phyloP scores from a whole-genome alignment of 2,888 invertebrate genomes.

The Hydraecia micacea region DNA sequence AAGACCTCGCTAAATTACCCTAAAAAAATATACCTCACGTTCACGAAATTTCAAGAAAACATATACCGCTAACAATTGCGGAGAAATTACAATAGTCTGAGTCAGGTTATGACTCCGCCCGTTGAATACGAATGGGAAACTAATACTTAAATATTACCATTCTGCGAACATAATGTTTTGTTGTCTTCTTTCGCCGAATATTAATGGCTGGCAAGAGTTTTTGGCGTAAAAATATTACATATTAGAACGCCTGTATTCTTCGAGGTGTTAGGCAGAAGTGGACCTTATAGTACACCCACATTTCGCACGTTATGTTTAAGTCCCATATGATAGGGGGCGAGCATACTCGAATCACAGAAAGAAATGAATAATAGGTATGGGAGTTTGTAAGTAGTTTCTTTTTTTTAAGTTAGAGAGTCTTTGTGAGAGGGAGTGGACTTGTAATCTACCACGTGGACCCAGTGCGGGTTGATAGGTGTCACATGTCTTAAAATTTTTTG shows the following conservation, averaged over 20 bases:
- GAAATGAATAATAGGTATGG: too few relatives aligned
- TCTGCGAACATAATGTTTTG: constrained; percentile 36
- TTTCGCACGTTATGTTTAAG: too few relatives aligned
- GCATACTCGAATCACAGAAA: too few relatives aligned
- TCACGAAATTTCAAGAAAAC: constrained; percentile 49
- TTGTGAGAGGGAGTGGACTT: too few relatives aligned
- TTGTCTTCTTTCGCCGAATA: constrained; percentile 26
- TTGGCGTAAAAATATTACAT: neutral
- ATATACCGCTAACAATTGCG: constrained; percentile 52
- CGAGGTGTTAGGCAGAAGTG: neutral
- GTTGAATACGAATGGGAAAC: constrained; percentile 51
- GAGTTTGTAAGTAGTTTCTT: too few relatives aligned
- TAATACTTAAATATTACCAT: constrained; percentile 63
- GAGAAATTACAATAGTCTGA: constrained; percentile 65
- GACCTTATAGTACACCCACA: too few relatives aligned
- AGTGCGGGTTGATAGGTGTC: too few relatives aligned
- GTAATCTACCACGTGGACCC: too few relatives aligned
- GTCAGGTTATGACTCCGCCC: constrained; percentile 51
- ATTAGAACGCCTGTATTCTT: too few relatives aligned
- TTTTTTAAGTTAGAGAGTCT: too few relatives aligned
- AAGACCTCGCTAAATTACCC: constrained; percentile 21
- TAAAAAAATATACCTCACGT: constrained; percentile 41
- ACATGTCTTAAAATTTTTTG: too few relatives aligned
- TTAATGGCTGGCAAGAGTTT: constrained; percentile 24
- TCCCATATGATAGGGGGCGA: too few relatives aligned